phyloP scores from a whole-genome alignment of 1,140 invertebrate genomes.

The Hypothenemus hampei region DNA sequence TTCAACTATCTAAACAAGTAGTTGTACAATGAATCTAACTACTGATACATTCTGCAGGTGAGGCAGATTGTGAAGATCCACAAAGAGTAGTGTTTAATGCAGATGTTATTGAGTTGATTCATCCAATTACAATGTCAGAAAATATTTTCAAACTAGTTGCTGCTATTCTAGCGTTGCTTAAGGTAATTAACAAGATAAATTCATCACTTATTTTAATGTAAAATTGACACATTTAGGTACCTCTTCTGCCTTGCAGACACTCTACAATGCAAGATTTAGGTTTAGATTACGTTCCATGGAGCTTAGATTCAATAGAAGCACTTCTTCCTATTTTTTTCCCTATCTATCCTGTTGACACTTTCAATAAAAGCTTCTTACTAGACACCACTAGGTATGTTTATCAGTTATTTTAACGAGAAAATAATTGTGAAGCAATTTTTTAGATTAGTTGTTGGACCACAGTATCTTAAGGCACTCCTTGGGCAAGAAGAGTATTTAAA shows the following conservation, averaged over 20 bases:
- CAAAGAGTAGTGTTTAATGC: constrained; percentile 57
- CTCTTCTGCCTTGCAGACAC: constrained; percentile 51
- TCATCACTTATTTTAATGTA: neutral
- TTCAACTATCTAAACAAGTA: no score
- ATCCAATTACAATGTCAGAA: constrained; percentile 53
- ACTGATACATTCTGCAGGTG: constrained; percentile 8
- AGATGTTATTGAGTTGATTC: constrained; percentile 59
- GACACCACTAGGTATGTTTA: constrained; percentile 22
- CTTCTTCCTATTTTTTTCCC: constrained; percentile 45
- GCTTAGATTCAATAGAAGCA: constrained; percentile 50
- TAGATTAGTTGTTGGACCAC: constrained; percentile 51
- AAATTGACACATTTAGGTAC: constrained; percentile 39
- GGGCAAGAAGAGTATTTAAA: constrained; percentile 56
- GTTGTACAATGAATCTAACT: no score
- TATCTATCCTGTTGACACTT: constrained; percentile 36
- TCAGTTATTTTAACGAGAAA: neutral
- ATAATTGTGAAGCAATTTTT: neutral
- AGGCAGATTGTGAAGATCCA: constrained; percentile 41
- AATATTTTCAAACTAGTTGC: constrained; percentile 53
- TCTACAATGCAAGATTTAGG: constrained; percentile 46
- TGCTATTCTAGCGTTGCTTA: constrained; percentile 53
- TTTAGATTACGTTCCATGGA: constrained; percentile 49
- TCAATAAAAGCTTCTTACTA: constrained; percentile 35
- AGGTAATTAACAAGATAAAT: constrained; percentile 38
- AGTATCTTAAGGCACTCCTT: constrained; percentile 54